phyloP scores from a whole-genome alignment of 2,888 invertebrate species.

The Harpalus rubripes region DNA sequence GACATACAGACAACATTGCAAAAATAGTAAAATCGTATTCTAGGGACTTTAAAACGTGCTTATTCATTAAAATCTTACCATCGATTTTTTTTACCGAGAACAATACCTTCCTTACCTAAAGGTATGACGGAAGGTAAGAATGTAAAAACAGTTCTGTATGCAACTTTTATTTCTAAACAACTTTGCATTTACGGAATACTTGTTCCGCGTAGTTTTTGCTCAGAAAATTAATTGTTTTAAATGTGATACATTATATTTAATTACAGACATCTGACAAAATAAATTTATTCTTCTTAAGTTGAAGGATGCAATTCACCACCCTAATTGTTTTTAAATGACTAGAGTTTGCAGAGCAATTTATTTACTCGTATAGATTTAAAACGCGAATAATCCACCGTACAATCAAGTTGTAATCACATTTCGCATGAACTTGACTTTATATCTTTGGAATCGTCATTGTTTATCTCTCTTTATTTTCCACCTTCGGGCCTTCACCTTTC shows the following conservation, averaged over 20 bases:
- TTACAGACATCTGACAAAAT: neutral
- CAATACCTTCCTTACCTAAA: no score
- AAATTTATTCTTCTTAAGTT: constrained; percentile 25
- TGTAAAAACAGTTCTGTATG: no score
- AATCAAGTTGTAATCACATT: constrained; percentile 15
- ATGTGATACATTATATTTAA: neutral
- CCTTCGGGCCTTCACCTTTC: constrained; percentile 40
- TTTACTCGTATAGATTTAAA: neutral
- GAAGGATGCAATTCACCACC: constrained; percentile 23
- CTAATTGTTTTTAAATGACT: constrained; percentile 48
- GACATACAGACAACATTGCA: no score
- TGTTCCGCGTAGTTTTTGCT: neutral
- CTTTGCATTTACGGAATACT: no score
- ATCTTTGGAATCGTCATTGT: constrained; percentile 9
- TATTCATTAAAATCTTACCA: no score
- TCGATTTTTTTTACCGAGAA: no score
- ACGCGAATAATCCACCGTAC: constrained; percentile 5
- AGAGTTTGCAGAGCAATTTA: constrained; percentile 34
- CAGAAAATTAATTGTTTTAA: constrained; percentile 9
- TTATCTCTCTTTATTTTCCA: neutral
- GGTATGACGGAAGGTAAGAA: no score
- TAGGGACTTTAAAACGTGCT: no score
- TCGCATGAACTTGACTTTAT: constrained; percentile 46
- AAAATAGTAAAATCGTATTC: no score
- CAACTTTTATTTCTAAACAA: no score